Evolutionary conservation across 2,888 invertebrate genomes (phyloP).

Genomic region (Melinaea marsaeus): DNA sequence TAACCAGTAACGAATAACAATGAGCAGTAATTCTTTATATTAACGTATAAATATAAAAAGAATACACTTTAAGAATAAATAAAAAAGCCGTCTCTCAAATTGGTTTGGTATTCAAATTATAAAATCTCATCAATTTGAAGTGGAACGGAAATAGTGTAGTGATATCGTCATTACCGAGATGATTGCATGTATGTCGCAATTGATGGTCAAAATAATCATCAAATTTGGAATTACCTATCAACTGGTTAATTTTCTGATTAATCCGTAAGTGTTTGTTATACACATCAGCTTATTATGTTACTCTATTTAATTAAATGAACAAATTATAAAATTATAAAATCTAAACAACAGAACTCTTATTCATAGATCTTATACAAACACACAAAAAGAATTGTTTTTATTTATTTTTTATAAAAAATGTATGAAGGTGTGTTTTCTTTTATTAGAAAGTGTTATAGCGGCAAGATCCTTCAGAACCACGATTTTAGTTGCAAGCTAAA

Average conservation of each 20-base stretch:
- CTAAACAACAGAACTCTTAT: no score
- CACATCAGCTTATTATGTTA: neutral
- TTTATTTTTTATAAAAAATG: no score
- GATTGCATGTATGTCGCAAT: constrained; percentile 31
- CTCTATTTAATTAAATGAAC: no score
- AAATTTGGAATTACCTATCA: constrained; percentile 18
- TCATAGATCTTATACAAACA: no score
- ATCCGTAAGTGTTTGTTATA: neutral
- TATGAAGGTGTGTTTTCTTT: no score
- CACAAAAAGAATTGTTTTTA: no score
- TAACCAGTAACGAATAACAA: constrained; percentile 34
- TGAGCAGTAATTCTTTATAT: neutral
- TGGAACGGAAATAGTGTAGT: constrained; percentile 28
- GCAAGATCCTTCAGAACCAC: no score
- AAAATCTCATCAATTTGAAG: constrained; percentile 27
- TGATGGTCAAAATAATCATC: constrained; percentile 27
- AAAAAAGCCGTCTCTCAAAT: constrained; percentile 8
- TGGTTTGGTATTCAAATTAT: constrained; percentile 22
- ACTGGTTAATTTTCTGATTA: neutral
- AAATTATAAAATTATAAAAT: no score
- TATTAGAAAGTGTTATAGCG: no score
- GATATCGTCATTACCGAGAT: constrained; percentile 26
- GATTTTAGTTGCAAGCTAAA: no score
- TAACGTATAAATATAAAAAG: neutral
- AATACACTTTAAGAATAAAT: neutral